These are phyloP conservation scores for Amitus sp. DNA, from an alignment of 2,888 invertebrate species.

Conservation along the genomic window DNA sequence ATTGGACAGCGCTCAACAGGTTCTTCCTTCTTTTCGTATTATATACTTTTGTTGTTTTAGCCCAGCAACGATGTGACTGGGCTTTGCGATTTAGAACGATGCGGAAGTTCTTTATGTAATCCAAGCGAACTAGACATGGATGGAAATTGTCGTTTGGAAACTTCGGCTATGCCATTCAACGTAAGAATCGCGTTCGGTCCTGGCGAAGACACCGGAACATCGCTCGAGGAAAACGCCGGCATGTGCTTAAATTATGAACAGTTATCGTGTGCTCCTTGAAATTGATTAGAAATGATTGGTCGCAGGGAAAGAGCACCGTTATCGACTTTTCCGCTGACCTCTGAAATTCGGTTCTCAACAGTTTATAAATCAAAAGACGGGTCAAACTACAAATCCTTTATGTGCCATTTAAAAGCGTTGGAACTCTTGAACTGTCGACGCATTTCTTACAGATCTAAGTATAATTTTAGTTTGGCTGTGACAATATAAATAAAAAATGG, in stretches of 20 bases:
- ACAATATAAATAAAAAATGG: constrained; percentile 5
- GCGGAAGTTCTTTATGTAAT: constrained; percentile 79
- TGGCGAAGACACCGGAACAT: constrained; percentile 68
- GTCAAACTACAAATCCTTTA: no score
- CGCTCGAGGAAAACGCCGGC: constrained; percentile 84
- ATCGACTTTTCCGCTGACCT: constrained; percentile 5
- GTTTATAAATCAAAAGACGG: constrained; percentile 4
- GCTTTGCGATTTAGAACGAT: constrained; percentile 82
- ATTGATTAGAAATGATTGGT: constrained; percentile 23
- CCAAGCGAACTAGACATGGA: constrained; percentile 64
- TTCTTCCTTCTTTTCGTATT: no score
- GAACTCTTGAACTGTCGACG: no score
- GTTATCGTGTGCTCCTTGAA: constrained; percentile 71
- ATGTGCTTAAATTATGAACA: constrained; percentile 82
- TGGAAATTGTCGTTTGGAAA: constrained; percentile 75
- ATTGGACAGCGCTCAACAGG: constrained; percentile 36
- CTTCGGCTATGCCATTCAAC: constrained; percentile 80
- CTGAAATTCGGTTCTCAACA: constrained; percentile 2
- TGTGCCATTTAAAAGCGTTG: no score
- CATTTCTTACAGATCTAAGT: no score
- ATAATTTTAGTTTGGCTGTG: no score
- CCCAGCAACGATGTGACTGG: constrained; percentile 71
- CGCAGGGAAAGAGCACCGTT: constrained; percentile 11
- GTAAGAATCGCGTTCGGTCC: constrained; percentile 83
- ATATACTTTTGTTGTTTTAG: constrained; percentile 66